phyloP scores from a whole-genome alignment of 2,888 invertebrate genomes.

The Drosophila monieri region DNA sequence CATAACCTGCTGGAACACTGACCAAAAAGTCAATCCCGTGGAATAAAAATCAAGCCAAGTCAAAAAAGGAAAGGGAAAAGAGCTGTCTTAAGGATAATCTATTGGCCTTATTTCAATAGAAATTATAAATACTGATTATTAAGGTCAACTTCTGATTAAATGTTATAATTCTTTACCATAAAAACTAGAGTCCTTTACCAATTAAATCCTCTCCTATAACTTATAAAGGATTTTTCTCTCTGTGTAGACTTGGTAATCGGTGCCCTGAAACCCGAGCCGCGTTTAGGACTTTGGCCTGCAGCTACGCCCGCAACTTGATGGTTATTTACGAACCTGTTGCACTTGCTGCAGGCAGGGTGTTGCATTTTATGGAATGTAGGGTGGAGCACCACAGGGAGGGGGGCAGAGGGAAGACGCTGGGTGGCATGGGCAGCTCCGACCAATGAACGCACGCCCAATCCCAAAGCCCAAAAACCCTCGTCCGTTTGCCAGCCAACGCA shows the following conservation, averaged over 20 bases:
- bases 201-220: background rate
- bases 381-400: background rate
- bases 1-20: slow-evolving; percentile 36
- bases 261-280: slow-evolving; percentile 42
- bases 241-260: slow-evolving; percentile 17
- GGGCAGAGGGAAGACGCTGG: slow-evolving; percentile 1
- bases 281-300: slow-evolving; percentile 48
- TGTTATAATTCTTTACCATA: no score
- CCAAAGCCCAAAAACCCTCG: slow-evolving; percentile 20
- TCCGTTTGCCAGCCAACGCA: slow-evolving; percentile 57
- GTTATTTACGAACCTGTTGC: slow-evolving; percentile 51
- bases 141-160: background rate
- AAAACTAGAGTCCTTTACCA: background rate
- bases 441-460: slow-evolving; percentile 44
- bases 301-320: slow-evolving; percentile 47
- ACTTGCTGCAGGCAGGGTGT: slow-evolving; percentile 24
- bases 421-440: slow-evolving; percentile 9
- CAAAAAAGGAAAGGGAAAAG: background rate
- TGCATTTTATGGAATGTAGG: slow-evolving; percentile 6
- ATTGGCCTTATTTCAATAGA: background rate
- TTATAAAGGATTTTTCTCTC: background rate
- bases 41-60: background rate
- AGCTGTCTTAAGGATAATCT: background rate
- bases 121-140: background rate
- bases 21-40: background rate